Conservation (phyloP, 1,140 invertebrate species). For the Mylabris phalerata region DNA sequence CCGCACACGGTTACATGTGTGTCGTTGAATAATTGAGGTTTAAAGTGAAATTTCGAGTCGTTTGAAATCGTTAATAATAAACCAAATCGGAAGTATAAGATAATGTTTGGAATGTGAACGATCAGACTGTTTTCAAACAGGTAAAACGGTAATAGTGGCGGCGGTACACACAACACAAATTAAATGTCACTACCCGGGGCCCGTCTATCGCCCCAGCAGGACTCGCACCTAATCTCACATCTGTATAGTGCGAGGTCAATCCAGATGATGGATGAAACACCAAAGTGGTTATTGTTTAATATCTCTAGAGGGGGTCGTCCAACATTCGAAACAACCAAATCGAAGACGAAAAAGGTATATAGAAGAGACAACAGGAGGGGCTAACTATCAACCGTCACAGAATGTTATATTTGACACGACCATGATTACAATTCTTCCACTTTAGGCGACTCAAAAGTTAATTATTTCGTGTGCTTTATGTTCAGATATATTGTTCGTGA, state of each 20-base stretch:
- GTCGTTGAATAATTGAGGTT: too few relatives aligned
- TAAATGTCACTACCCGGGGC: conserved; percentile 30
- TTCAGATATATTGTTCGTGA: conserved; percentile 7
- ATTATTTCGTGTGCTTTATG: conserved; percentile 17
- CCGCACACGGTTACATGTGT: too few relatives aligned
- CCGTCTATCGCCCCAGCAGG: conserved; percentile 22
- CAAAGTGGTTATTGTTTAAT: conserved; percentile 40
- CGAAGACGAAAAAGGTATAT: conserved; percentile 18
- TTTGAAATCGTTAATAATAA: not conserved
- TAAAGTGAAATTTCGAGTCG: too few relatives aligned
- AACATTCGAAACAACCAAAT: conserved; percentile 20
- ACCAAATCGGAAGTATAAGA: not conserved
- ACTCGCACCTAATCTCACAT: conserved; percentile 31
- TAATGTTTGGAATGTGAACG: not conserved
- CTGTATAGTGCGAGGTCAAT: conserved; percentile 22
- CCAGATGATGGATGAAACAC: conserved; percentile 36
- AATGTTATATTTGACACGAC: conserved; percentile 26
- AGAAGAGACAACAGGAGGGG: not conserved
- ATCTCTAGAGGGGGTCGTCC: conserved; percentile 29
- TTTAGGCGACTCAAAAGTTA: conserved; percentile 7
- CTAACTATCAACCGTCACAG: conserved; percentile 11
- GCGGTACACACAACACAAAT: conserved; percentile 28
- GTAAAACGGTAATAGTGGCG: conserved; percentile 4
- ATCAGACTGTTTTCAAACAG: not conserved
- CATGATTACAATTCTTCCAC: conserved; percentile 25